Conservation (phyloP, 2,113 vertebrate species). For the Mesembrinibis cayennensis region DNA sequence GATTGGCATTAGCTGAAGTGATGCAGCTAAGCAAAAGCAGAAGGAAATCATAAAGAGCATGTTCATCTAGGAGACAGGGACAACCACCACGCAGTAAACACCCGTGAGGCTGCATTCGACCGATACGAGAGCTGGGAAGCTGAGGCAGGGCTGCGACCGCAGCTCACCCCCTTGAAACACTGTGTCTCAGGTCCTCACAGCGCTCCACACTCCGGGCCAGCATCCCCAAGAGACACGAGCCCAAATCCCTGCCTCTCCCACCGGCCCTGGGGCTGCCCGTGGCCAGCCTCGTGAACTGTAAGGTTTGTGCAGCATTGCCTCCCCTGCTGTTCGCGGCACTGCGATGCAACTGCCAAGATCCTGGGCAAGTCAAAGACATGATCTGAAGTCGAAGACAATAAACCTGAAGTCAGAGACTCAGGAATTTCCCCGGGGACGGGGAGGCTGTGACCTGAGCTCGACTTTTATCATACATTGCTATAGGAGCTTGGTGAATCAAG, state of each 20-base stretch:
- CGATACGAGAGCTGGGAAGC: fast-evolving
- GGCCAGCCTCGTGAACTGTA: background rate
- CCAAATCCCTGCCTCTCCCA: background rate
- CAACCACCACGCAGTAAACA: background rate
- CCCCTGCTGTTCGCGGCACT: background rate
- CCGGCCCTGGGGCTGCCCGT: background rate
- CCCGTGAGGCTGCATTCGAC: background rate
- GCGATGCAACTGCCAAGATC: background rate
- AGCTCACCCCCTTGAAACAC: background rate
- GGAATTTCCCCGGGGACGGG: background rate
- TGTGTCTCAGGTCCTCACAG: background rate
- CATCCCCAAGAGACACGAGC: background rate
- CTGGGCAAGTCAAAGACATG: background rate
- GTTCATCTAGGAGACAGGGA: background rate
- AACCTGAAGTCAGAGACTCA: background rate
- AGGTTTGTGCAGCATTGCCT: background rate
- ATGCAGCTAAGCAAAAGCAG: background rate
- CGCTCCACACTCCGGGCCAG: fast-evolving
- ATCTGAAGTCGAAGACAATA: background rate
- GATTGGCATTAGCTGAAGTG: background rate
- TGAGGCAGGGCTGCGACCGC: background rate
- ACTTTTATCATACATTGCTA: background rate
- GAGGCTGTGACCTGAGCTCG: background rate
- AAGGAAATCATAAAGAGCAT: background rate
- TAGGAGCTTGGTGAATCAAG: background rate